A percentile compares a stretch with the other conserved stretches of the same genome.
Conservation (phyloP, 2,797 vertebrate genomes). For the Lithobates pipiens region DNA sequence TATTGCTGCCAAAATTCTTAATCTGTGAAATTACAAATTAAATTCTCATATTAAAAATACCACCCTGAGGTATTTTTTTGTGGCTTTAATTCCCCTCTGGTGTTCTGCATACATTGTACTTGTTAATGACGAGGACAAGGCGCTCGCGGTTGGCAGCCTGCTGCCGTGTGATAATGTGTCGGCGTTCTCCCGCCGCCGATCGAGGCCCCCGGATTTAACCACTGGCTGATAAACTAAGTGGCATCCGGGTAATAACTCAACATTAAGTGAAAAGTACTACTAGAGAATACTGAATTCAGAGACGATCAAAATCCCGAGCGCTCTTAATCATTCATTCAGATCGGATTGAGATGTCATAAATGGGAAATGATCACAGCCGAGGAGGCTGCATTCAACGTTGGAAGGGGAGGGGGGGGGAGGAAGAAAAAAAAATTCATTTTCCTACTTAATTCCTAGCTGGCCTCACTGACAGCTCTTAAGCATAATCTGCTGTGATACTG, state of each 20-base stretch:
- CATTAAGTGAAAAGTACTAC: slow-evolving; percentile 80
- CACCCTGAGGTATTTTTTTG: slow-evolving; percentile 88
- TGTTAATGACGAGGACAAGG: slow-evolving; percentile 84
- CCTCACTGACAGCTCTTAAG: slow-evolving; percentile 4
- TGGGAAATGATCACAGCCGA: slow-evolving; percentile 62
- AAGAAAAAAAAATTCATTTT: slow-evolving; percentile 40
- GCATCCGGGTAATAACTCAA: slow-evolving; percentile 84
- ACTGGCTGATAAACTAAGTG: slow-evolving; percentile 83
- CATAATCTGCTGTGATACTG: neutral
- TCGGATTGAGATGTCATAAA: slow-evolving; percentile 79
- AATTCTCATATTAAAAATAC: slow-evolving; percentile 93
- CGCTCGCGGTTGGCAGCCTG: slow-evolving; percentile 81
- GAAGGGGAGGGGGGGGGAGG: neutral
- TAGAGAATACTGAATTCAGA: slow-evolving; percentile 76
- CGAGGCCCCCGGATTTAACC: slow-evolving; percentile 82
- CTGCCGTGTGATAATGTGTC: slow-evolving; percentile 81
- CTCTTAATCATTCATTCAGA: slow-evolving; percentile 72
- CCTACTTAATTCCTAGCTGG: neutral
- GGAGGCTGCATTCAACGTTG: slow-evolving; percentile 20
- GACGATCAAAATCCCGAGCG: slow-evolving; percentile 76
- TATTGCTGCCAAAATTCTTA: slow-evolving; percentile 94
- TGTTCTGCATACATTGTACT: slow-evolving; percentile 86
- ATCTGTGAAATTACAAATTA: slow-evolving; percentile 95
- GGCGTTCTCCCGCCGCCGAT: slow-evolving; percentile 81
- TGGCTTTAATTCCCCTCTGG: slow-evolving; percentile 87